phyloP scores from a whole-genome alignment of 2,797 vertebrate genomes.

The Neosilurus mollespiculum region DNA sequence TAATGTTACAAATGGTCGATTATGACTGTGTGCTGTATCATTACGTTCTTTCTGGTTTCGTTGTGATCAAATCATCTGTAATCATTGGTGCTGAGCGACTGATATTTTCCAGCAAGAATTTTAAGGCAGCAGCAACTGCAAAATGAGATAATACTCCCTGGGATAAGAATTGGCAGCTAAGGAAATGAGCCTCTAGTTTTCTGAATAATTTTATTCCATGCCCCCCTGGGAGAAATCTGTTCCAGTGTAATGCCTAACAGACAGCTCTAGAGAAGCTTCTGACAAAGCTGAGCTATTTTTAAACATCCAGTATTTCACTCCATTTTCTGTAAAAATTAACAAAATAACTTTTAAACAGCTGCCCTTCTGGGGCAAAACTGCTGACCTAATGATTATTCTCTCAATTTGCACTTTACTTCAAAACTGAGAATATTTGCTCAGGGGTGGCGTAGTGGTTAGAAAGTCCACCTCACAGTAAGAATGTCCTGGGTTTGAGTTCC shows the following conservation, averaged over 20 bases:
- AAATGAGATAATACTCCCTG: neutral
- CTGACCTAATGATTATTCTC: conserved; percentile 28
- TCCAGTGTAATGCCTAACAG: conserved; percentile 18
- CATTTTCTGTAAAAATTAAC: conserved; percentile 2
- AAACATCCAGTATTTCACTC: conserved; percentile 7
- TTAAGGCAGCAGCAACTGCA: neutral
- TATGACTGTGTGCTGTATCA: neutral
- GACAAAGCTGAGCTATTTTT: conserved; percentile 9
- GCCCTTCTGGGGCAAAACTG: conserved; percentile 19
- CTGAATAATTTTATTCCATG: neutral
- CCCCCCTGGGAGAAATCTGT: neutral
- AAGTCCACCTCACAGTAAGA: no score
- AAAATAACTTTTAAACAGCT: neutral
- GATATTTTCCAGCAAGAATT: neutral
- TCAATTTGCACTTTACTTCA: neutral
- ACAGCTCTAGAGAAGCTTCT: conserved; percentile 19
- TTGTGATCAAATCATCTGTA: neutral
- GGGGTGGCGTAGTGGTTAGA: no score
- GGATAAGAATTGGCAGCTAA: neutral
- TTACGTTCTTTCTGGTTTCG: neutral
- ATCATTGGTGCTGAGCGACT: neutral
- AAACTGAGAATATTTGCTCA: neutral
- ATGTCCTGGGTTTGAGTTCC: no score
- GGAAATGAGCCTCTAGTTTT: neutral
- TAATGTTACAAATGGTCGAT: neutral